A percentile compares a stretch with the other conserved stretches of the same genome.
Evolutionary conservation across 2,797 vertebrate genomes (phyloP).

Genomic region (Myripristis jacobus): DNA sequence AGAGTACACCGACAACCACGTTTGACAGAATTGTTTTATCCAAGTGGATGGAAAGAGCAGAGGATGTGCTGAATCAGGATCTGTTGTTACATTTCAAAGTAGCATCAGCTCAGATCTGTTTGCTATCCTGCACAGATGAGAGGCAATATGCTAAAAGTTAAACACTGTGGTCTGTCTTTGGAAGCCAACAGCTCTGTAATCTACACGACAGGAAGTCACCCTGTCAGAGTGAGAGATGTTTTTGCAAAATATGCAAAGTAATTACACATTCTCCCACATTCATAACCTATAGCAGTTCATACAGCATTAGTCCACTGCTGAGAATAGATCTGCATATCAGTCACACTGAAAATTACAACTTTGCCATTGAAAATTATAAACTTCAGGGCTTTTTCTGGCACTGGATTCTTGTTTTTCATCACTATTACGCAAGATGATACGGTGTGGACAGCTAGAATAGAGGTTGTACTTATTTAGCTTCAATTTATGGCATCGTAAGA

Average conservation of each 20-base stretch:
- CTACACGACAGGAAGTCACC: slow-evolving; percentile 33
- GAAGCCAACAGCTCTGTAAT: slow-evolving; percentile 22
- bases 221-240: slow-evolving; percentile 24
- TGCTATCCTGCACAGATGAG: slow-evolving; percentile 27
- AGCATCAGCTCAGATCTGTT: slow-evolving; percentile 9
- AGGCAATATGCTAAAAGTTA: slow-evolving; percentile 26
- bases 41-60: slow-evolving; percentile 14
- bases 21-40: slow-evolving; percentile 16
- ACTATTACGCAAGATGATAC: slow-evolving; percentile 50
- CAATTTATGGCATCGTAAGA: slow-evolving; percentile 39
- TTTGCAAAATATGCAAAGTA: slow-evolving; percentile 56
- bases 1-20: neutral
- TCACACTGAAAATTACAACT: slow-evolving; percentile 20
- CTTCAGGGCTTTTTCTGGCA: slow-evolving; percentile 27
- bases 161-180: slow-evolving; percentile 24
- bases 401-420: slow-evolving; percentile 26
- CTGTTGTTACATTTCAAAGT: slow-evolving; percentile 36
- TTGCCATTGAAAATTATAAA: slow-evolving; percentile 41
- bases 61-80: slow-evolving; percentile 31
- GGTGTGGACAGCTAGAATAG: slow-evolving; percentile 18
- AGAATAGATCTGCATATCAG: neutral
- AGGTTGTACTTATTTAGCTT: slow-evolving; percentile 40
- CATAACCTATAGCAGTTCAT: slow-evolving; percentile 46
- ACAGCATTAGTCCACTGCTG: slow-evolving; percentile 3
- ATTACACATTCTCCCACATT: slow-evolving; percentile 56